These are phyloP conservation scores for Ormyrus rosae DNA, from an alignment of 2,888 invertebrate genomes.

Conservation along the genomic window DNA sequence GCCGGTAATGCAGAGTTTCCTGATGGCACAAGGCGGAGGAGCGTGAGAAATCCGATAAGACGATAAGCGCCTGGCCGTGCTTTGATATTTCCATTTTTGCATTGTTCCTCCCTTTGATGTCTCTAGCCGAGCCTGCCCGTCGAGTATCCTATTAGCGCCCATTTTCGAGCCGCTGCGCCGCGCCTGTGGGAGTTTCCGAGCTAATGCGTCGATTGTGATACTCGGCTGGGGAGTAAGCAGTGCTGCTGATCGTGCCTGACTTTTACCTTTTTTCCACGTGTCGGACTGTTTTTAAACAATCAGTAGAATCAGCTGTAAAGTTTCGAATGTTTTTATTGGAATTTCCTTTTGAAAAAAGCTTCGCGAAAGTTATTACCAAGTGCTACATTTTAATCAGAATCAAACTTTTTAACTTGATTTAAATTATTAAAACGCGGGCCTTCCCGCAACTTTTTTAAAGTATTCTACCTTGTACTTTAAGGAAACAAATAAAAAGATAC, in stretches of 20 bases:
- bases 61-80: constrained; percentile 20
- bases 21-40: not conserved
- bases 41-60: constrained; percentile 45
- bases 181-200: not conserved
- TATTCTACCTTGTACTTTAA: too few species aligned
- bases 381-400: too few species aligned
- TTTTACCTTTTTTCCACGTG: not conserved
- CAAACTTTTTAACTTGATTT: too few species aligned
- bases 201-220: constrained; percentile 25
- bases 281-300: too few species aligned
- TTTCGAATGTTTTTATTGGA: too few species aligned
- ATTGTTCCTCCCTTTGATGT: constrained; percentile 35
- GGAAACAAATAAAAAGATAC: too few species aligned
- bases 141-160: constrained; percentile 29
- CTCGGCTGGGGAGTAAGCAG: not conserved
- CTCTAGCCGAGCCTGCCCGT: not conserved
- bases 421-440: too few species aligned
- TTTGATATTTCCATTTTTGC: constrained; percentile 34
- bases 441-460: too few species aligned
- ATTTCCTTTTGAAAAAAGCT: too few species aligned
- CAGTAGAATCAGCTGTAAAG: too few species aligned
- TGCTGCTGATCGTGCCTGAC: not conserved
- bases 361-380: too few species aligned
- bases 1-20: constrained; percentile 32
- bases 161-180: constrained; percentile 4